phyloP scores from a whole-genome alignment of 2,113 vertebrate species.

The Ailurus styani region DNA sequence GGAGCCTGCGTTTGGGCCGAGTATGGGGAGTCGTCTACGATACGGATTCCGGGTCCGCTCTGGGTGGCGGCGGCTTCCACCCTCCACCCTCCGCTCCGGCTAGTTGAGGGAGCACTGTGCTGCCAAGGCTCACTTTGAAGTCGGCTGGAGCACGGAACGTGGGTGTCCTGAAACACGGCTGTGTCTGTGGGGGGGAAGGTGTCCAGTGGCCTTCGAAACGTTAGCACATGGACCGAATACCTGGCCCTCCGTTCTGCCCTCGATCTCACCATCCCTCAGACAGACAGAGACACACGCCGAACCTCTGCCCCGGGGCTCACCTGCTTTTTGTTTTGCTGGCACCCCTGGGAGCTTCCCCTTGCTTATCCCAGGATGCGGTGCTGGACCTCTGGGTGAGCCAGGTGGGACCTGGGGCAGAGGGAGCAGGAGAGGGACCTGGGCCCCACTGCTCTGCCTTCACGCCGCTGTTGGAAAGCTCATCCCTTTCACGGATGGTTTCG shows the following conservation, averaged over 20 bases:
- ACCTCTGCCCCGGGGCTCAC: fast-evolving
- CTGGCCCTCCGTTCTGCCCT: fast-evolving
- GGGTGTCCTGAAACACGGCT: fast-evolving
- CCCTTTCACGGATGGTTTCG: background rate
- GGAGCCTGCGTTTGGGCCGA: fast-evolving
- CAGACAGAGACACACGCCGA: background rate
- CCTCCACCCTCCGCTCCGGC: background rate
- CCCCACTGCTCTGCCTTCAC: fast-evolving
- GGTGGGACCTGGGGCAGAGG: background rate
- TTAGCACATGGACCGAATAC: background rate
- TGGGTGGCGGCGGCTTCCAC: fast-evolving
- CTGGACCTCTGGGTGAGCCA: background rate
- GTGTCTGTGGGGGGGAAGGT: fast-evolving
- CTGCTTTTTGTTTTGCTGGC: background rate
- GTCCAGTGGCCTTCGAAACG: background rate
- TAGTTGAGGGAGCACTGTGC: background rate
- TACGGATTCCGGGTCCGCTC: fast-evolving
- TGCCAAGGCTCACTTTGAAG: background rate
- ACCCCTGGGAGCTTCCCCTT: background rate
- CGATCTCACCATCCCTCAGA: background rate
- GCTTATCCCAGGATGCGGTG: background rate
- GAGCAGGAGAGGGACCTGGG: background rate
- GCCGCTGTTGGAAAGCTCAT: fast-evolving
- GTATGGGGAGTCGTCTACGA: fast-evolving
- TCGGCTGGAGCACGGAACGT: background rate